phyloP scores from a whole-genome alignment of 2,888 invertebrate species.

The Timandra comae region DNA sequence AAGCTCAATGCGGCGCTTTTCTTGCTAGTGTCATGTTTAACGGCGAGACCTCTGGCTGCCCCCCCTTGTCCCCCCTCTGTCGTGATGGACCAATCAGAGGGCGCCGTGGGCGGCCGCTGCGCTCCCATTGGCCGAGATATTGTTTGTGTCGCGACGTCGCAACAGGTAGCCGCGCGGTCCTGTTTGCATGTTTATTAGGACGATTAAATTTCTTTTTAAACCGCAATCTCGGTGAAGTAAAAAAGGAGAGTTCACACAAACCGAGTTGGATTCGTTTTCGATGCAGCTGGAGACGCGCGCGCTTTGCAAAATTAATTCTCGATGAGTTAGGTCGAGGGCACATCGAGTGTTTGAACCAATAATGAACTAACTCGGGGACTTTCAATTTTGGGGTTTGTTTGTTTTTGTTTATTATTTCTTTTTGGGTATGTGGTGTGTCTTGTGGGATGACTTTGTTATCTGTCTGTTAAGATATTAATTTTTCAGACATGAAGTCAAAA shows the following conservation, averaged over 20 bases:
- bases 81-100: slow-evolving; percentile 49
- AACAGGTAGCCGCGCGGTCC: slow-evolving; percentile 74
- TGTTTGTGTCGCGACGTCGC: slow-evolving; percentile 66
- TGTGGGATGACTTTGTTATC: too few relatives aligned
- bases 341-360: slow-evolving; percentile 6
- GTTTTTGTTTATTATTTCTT: too few relatives aligned
- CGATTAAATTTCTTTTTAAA: slow-evolving; percentile 71
- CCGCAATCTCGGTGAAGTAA: slow-evolving; percentile 53
- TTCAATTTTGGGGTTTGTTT: too few relatives aligned
- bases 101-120: slow-evolving; percentile 68
- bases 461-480: too few relatives aligned
- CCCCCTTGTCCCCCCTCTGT: slow-evolving; percentile 47
- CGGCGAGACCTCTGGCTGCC: slow-evolving; percentile 44
- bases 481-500: too few relatives aligned
- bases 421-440: too few relatives aligned
- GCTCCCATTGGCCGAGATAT: slow-evolving; percentile 53
- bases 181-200: slow-evolving; percentile 75
- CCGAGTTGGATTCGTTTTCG: slow-evolving; percentile 47
- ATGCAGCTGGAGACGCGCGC: slow-evolving; percentile 20
- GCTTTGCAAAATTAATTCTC: slow-evolving; percentile 26
- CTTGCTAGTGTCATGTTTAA: slow-evolving; percentile 66
- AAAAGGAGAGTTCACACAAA: slow-evolving; percentile 46
- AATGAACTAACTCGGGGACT: slow-evolving; percentile 1
- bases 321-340: slow-evolving; percentile 20
- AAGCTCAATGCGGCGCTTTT: slow-evolving; percentile 75